These are phyloP conservation scores for Semibalanus balanoides DNA, from an alignment of 1,140 invertebrate genomes.

Conservation along the genomic window DNA sequence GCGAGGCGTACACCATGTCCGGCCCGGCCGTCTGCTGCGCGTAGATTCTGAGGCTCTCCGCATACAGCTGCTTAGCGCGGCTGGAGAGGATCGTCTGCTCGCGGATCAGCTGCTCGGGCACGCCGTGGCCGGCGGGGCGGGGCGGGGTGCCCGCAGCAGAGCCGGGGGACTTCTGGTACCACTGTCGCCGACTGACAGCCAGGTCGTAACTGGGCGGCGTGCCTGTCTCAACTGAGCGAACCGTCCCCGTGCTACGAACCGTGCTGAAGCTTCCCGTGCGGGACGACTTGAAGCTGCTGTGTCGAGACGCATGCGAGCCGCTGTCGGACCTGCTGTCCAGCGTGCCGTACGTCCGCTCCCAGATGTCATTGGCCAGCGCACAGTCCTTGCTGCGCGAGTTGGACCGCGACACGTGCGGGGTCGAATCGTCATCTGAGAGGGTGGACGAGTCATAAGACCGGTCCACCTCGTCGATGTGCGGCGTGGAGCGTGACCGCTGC, in stretches of 20 bases:
- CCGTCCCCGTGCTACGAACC: conserved; percentile 36
- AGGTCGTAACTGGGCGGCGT: conserved; percentile 19
- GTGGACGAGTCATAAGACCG: conserved; percentile 35
- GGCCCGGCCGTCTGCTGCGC: conserved; percentile 22
- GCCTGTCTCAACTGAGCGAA: background rate
- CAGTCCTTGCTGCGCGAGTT: conserved; percentile 36
- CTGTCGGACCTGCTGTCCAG: conserved; percentile 22
- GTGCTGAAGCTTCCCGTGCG: conserved; percentile 22
- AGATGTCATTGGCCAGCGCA: conserved; percentile 5
- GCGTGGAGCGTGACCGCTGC: conserved; percentile 27
- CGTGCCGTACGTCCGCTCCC: conserved; percentile 15
- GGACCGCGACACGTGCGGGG: conserved; percentile 36
- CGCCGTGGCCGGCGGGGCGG: conserved; percentile 18
- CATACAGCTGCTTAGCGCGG: conserved; percentile 30
- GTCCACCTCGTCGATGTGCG: conserved; percentile 27
- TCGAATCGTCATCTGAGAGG: conserved; percentile 37
- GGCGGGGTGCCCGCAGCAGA: conserved; percentile 10
- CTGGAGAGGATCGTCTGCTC: conserved; percentile 28
- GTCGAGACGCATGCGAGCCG: conserved; percentile 27
- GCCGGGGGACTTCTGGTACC: background rate
- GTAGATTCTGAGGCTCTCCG: conserved; percentile 31
- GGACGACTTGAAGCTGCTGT: conserved; percentile 20
- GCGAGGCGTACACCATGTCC: conserved; percentile 25
- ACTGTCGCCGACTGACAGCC: conserved; percentile 14
- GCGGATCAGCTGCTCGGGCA: conserved; percentile 25